phyloP scores from a whole-genome alignment of 2,888 invertebrate genomes.

The Julus scandinavius region DNA sequence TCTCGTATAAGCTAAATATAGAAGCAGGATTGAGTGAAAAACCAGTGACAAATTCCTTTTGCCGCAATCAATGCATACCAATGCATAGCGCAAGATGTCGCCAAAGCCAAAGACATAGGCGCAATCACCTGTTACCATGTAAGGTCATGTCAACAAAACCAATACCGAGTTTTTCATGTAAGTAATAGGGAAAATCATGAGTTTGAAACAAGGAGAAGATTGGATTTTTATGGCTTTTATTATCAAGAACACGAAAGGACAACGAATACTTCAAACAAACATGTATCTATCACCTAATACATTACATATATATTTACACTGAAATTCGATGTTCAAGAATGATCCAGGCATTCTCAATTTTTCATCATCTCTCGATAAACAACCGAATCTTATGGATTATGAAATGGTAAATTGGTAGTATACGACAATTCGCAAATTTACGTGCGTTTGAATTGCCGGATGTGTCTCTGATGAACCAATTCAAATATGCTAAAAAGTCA shows the following conservation, averaged over 20 bases:
- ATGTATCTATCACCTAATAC: no score
- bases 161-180: neutral
- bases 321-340: no score
- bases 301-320: no score
- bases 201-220: neutral
- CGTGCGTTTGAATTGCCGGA: neutral
- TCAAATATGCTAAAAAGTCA: neutral
- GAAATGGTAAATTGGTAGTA: neutral
- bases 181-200: neutral
- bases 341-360: no score
- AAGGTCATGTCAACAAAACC: constrained; percentile 8
- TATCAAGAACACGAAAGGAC: no score
- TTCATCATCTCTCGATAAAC: no score
- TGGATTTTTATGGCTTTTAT: neutral
- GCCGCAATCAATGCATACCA: neutral
- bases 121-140: constrained; percentile 13
- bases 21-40: neutral
- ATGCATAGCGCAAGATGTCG: neutral
- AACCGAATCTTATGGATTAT: no score
- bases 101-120: neutral
- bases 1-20: neutral
- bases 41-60: neutral
- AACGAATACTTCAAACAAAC: no score
- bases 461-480: no score
- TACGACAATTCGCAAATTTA: neutral